A percentile compares a stretch with the other conserved stretches of the same genome.
Evolutionary conservation across 2,888 invertebrate genomes (phyloP).

Genomic region (Acanthosepion esculentum): DNA sequence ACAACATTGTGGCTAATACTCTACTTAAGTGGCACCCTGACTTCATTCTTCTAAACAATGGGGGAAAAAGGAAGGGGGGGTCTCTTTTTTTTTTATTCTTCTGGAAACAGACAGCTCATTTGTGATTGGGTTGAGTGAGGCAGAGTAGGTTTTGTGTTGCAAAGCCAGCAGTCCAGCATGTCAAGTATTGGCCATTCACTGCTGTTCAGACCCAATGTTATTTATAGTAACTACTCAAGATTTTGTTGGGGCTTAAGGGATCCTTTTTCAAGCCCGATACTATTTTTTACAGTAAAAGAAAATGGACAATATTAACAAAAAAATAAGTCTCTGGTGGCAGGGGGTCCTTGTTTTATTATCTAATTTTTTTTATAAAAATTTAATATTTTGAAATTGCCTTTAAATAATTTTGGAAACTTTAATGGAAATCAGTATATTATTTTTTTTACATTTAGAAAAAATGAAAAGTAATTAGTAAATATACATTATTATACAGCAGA

Average conservation of each 20-base stretch:
- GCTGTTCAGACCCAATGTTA: conserved; percentile 33
- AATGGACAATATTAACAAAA: rapidly evolving
- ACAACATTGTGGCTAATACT: background rate
- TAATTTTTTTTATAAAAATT: background rate
- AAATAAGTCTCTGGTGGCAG: too few relatives aligned
- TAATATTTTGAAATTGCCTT: background rate
- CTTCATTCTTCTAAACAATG: background rate
- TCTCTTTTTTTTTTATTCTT: background rate
- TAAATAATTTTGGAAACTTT: too few relatives aligned
- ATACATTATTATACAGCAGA: too few relatives aligned
- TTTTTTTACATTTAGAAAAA: too few relatives aligned
- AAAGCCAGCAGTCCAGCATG: conserved; percentile 4
- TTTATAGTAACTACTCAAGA: background rate
- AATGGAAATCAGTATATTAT: too few relatives aligned
- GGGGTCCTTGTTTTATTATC: background rate
- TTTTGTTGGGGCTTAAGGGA: background rate
- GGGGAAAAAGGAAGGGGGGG: background rate
- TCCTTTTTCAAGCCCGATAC: background rate
- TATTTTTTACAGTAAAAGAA: background rate
- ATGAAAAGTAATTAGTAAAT: too few relatives aligned
- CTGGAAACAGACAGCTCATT: conserved; percentile 7
- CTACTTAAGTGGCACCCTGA: background rate
- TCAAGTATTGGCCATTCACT: conserved; percentile 12
- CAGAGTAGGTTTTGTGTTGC: background rate
- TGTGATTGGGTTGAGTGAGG: background rate